phyloP scores from a whole-genome alignment of 64 coral and sea anemone genomes.

The Montipora capricornis region DNA sequence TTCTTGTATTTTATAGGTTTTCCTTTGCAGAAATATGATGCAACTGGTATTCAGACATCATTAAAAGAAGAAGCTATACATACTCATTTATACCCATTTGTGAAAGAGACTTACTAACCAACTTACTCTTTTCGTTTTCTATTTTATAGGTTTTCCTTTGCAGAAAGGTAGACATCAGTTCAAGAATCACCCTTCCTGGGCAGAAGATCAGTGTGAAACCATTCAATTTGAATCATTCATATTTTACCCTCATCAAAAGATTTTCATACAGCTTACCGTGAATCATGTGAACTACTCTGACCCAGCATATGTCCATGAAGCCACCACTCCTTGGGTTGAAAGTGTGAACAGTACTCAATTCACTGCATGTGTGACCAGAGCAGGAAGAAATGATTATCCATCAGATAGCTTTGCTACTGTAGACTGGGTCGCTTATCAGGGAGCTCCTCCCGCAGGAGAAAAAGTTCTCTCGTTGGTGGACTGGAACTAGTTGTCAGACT shows the following conservation, averaged over 20 bases:
- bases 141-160: constrained; percentile 6
- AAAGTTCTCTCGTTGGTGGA: constrained; percentile 36
- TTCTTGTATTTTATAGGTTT: neutral
- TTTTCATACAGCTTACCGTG: constrained; percentile 64
- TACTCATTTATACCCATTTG: too few species aligned
- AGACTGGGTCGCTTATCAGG: too few species aligned
- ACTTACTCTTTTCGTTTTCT: too few species aligned
- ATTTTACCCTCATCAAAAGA: constrained; percentile 72
- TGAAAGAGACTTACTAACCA: neutral
- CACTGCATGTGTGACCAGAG: too few species aligned
- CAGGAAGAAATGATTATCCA: too few species aligned
- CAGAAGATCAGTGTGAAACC: constrained; percentile 34
- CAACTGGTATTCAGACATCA: too few species aligned
- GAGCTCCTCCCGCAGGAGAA: neutral
- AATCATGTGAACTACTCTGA: constrained; percentile 62
- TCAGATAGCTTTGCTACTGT: too few species aligned
- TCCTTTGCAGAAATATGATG: constrained; percentile 49
- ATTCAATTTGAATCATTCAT: constrained; percentile 54
- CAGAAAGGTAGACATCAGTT: constrained; percentile 39
- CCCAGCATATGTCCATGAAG: constrained; percentile 34
- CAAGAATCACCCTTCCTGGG: neutral
- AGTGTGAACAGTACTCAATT: too few species aligned
- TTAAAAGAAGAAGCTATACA: too few species aligned
- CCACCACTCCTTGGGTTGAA: too few species aligned
- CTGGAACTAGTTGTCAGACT: constrained; percentile 38